A percentile compares a stretch with the other conserved stretches of the same genome.
These are phyloP conservation scores for Nothocercus nigrocapillus DNA, from an alignment of 2,113 vertebrate genomes.

Conservation along the genomic window DNA sequence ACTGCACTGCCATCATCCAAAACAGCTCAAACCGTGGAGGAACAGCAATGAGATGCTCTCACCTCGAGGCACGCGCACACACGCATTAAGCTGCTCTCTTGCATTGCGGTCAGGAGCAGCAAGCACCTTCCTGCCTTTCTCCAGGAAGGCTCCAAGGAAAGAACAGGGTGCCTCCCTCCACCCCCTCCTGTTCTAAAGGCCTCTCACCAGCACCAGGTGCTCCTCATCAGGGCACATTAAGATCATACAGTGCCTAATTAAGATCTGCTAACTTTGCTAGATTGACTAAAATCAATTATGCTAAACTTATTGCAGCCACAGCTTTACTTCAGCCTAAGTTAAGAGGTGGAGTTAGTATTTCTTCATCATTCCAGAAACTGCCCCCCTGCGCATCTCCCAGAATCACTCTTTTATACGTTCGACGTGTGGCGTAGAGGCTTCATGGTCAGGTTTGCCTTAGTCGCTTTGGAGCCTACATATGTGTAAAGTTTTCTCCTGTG, in stretches of 20 bases:
- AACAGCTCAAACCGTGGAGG: fast-evolving
- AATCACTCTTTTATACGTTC: fast-evolving
- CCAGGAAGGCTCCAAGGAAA: fast-evolving
- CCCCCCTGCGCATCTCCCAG: too few relatives aligned
- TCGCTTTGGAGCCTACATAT: fast-evolving
- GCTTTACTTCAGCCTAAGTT: neutral
- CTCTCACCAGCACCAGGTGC: neutral
- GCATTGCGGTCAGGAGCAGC: neutral
- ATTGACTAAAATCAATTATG: neutral
- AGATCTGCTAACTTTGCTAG: neutral
- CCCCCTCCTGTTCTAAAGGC: fast-evolving
- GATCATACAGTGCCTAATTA: neutral
- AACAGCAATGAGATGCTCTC: fast-evolving
- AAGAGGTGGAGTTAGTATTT: neutral
- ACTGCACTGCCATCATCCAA: fast-evolving
- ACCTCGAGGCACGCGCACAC: fast-evolving
- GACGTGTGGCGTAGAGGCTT: neutral
- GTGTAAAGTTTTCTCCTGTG: fast-evolving
- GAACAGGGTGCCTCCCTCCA: fast-evolving
- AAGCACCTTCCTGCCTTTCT: neutral
- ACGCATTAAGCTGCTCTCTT: fast-evolving
- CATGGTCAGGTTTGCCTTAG: fast-evolving
- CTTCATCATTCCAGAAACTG: neutral
- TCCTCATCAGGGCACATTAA: fast-evolving
- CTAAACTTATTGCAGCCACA: fast-evolving